A percentile compares a stretch with the other conserved stretches of the same genome.
Conservation (phyloP, 2,797 vertebrate species). For the Oophaga sylvatica region DNA sequence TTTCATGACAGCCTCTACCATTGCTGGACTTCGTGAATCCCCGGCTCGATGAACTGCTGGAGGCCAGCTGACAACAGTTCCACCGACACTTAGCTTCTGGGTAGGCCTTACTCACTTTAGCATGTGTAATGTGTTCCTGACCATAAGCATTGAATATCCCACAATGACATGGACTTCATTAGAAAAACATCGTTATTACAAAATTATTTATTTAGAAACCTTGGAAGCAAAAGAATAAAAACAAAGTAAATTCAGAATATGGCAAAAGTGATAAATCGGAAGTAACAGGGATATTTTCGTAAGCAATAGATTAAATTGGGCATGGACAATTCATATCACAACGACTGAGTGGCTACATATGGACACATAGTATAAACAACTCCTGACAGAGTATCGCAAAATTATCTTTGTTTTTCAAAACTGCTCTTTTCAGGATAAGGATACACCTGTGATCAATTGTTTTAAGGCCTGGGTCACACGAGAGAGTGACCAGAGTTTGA, state of each 20-base stretch:
- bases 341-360: no score
- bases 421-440: no score
- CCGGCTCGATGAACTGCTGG: slow-evolving; percentile 1
- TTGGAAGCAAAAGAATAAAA: not conserved
- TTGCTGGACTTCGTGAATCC: slow-evolving; percentile 11
- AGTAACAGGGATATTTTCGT: not conserved
- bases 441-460: no score
- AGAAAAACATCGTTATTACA: not conserved
- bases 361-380: no score
- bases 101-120: not conserved
- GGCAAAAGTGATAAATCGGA: not conserved
- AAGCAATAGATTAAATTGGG: not conserved
- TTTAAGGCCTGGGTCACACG: no score
- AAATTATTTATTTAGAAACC: not conserved
- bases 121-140: not conserved
- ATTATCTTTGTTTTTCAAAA: no score
- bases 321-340: not conserved
- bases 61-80: slow-evolving; percentile 3
- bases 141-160: not conserved
- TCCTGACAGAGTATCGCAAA: no score
- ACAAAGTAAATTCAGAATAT: not conserved
- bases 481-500: no score
- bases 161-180: not conserved
- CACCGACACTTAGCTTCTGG: not conserved
- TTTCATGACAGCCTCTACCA: not conserved